These are phyloP conservation scores for Scrobipalpa costella DNA, from an alignment of 2,888 invertebrate genomes.

Conservation along the genomic window DNA sequence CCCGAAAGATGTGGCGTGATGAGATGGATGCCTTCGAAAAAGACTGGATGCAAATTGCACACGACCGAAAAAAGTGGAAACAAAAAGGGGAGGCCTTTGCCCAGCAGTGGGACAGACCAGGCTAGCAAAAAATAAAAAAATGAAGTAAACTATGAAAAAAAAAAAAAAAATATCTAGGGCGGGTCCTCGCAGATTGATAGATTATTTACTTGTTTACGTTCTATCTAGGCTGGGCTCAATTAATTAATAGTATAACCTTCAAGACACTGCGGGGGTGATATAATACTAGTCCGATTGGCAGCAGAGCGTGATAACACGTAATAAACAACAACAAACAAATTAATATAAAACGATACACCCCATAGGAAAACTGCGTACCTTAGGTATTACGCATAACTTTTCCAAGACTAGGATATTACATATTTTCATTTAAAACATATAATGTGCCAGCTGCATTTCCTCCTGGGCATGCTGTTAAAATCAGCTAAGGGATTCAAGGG, in stretches of 20 bases:
- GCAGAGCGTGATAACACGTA: constrained; percentile 19
- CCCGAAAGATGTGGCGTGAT: too few species aligned
- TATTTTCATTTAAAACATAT: background rate
- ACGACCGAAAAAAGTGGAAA: too few species aligned
- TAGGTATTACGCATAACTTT: background rate
- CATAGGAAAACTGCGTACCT: background rate
- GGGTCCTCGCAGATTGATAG: constrained; percentile 23
- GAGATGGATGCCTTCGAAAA: too few species aligned
- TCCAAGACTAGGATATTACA: background rate
- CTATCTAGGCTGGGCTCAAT: constrained; percentile 19
- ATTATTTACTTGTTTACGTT: constrained; percentile 27
- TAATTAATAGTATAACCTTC: constrained; percentile 22
- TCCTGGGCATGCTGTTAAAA: too few species aligned
- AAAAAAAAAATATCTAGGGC: background rate
- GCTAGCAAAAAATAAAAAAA: background rate
- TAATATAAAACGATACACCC: constrained; percentile 12
- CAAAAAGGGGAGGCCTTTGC: too few species aligned
- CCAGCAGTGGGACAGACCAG: too few species aligned
- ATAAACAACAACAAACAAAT: constrained; percentile 23
- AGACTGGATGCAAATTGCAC: too few species aligned
- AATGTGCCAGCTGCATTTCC: too few species aligned
- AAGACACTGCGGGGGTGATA: constrained; percentile 19
- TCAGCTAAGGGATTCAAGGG: too few species aligned
- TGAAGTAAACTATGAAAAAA: background rate
- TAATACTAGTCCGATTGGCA: background rate